Percentiles rank a stretch among this genome's conserved stretches.
These are phyloP conservation scores for Plumapathes pennacea DNA, from an alignment of 92 coral and sea anemone species.

Conservation along the genomic window DNA sequence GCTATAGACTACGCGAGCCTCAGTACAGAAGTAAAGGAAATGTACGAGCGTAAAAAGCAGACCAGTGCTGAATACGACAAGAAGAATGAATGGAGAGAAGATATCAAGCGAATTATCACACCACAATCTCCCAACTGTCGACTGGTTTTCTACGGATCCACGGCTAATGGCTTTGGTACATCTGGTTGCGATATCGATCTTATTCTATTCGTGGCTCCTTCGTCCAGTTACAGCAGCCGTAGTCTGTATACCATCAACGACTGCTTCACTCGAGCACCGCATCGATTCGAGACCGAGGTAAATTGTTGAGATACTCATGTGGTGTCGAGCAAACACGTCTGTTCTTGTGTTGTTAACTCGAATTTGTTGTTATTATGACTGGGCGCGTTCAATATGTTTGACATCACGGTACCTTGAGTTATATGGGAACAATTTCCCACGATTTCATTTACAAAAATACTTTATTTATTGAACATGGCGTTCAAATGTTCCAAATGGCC, in stretches of 20 bases:
- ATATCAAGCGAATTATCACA: constrained; percentile 20
- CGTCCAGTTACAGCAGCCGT: too few relatives aligned
- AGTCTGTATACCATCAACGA: constrained; percentile 30
- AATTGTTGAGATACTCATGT: too few relatives aligned
- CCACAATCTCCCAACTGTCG: constrained; percentile 19
- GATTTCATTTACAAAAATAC: too few relatives aligned
- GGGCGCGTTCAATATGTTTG: too few relatives aligned
- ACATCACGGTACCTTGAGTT: too few relatives aligned
- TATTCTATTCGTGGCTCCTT: constrained; percentile 20
- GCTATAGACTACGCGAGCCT: too few relatives aligned
- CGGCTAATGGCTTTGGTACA: constrained; percentile 44
- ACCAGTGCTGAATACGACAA: constrained; percentile 24
- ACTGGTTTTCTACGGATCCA: constrained; percentile 44
- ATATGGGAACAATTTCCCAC: too few relatives aligned
- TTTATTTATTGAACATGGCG: too few relatives aligned
- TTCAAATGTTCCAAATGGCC: too few relatives aligned
- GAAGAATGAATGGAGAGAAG: constrained; percentile 42
- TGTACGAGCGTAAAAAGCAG: constrained; percentile 16
- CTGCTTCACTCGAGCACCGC: constrained; percentile 28
- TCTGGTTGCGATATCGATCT: constrained; percentile 38
- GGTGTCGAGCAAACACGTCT: too few relatives aligned
- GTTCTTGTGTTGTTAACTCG: too few relatives aligned
- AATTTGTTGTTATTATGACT: too few relatives aligned
- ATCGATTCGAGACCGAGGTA: constrained; percentile 55
- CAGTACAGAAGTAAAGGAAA: constrained; percentile 28